Percentiles rank a stretch among this genome's conserved stretches.
Conservation (phyloP, 2,797 vertebrate genomes). For the Thalassophryne amazonica region DNA sequence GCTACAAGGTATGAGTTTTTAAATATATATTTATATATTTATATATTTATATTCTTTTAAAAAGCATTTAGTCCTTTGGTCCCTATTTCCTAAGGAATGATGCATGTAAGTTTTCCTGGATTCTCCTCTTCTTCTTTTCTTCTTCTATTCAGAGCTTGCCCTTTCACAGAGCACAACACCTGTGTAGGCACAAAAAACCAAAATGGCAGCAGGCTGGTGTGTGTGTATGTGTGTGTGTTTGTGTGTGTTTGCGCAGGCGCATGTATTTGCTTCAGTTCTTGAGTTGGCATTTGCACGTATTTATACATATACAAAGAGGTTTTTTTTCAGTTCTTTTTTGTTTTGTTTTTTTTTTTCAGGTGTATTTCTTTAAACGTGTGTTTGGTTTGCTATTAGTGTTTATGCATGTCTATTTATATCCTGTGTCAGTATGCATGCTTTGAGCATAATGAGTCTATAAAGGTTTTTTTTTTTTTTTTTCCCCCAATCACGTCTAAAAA, state of each 20-base stretch:
- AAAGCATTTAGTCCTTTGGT: constrained; percentile 99
- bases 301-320: constrained; percentile 75
- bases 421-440: constrained; percentile 82
- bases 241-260: constrained; percentile 34
- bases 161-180: constrained; percentile 81
- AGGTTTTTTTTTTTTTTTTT: constrained; percentile 72
- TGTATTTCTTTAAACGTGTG: constrained; percentile 58
- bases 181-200: constrained; percentile 87
- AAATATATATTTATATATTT: constrained; percentile 83
- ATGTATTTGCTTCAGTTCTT: constrained; percentile 67
- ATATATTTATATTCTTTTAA: constrained; percentile 89
- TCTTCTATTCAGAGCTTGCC: constrained; percentile 76
- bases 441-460: constrained; percentile 85
- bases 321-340: constrained; percentile 43
- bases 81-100: constrained; percentile 99
- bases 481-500: constrained; percentile 78
- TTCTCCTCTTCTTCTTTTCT: constrained; percentile 74
- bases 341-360: constrained; percentile 26
- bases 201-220: constrained; percentile 88
- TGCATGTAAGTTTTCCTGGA: constrained; percentile 94
- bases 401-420: constrained; percentile 65
- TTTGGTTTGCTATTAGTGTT: constrained; percentile 56
- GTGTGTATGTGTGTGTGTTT: constrained; percentile 69
- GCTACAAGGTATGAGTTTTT: constrained; percentile 85
- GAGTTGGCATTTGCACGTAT: constrained; percentile 79